A percentile compares a stretch with the other conserved stretches of the same genome.
phyloP scores from a whole-genome alignment of 2,888 invertebrate genomes.

The Clivina fossor region DNA sequence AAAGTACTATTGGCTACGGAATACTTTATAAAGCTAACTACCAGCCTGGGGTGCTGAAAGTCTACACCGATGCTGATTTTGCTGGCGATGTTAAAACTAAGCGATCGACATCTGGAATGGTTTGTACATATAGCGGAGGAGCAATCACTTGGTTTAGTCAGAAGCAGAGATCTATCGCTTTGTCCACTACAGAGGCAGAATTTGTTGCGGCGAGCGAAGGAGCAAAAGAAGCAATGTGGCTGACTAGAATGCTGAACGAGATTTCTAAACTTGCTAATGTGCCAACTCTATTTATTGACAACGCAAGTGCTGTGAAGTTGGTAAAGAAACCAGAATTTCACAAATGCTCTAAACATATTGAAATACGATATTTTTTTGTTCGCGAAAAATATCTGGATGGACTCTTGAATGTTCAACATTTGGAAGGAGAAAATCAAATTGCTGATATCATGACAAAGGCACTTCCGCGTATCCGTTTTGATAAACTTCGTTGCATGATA shows the following conservation, averaged over 20 bases:
- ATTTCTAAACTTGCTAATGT: background rate
- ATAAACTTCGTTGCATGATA: no score
- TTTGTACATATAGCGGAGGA: constrained; percentile 38
- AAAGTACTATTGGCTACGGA: constrained; percentile 1
- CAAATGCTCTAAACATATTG: no score
- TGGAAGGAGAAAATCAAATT: no score
- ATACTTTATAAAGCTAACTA: constrained; percentile 17
- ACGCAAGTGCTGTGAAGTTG: no score
- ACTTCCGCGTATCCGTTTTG: no score
- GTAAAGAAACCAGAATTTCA: no score
- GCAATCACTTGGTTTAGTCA: constrained; percentile 42
- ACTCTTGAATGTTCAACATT: no score
- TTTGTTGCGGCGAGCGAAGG: constrained; percentile 42
- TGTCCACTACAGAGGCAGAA: constrained; percentile 42
- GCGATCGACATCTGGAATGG: constrained; percentile 10
- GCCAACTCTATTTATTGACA: constrained; percentile 1
- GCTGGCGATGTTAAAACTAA: constrained; percentile 29
- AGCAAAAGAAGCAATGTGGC: constrained; percentile 24
- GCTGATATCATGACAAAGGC: no score
- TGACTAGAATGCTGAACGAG: constrained; percentile 4
- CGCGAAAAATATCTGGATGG: no score
- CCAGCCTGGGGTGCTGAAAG: constrained; percentile 6
- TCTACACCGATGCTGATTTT: constrained; percentile 34
- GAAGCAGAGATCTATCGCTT: constrained; percentile 42
- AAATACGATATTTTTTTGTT: no score